phyloP scores from a whole-genome alignment of 2,888 invertebrate species.

The Sphinx pinastri region DNA sequence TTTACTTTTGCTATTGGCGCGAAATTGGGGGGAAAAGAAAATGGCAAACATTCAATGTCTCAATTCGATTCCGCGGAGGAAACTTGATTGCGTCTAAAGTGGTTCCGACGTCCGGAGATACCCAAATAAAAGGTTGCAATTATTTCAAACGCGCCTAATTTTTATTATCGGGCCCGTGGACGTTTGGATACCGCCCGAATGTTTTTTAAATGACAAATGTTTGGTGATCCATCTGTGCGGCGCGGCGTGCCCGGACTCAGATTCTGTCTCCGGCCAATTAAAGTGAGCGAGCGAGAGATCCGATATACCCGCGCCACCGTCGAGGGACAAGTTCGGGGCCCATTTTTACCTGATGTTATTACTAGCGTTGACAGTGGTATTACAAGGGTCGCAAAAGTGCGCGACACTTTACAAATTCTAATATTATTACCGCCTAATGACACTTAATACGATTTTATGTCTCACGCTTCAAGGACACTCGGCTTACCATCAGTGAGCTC shows the following conservation, averaged over 20 bases:
- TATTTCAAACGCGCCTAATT: constrained; percentile 68
- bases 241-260: constrained; percentile 46
- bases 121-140: constrained; percentile 64
- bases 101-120: constrained; percentile 53
- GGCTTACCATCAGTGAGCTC: constrained; percentile 3
- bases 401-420: constrained; percentile 61
- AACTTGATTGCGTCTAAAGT: constrained; percentile 68
- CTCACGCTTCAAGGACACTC: constrained; percentile 1
- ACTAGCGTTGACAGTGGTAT: constrained; percentile 73
- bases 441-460: constrained; percentile 47
- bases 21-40: constrained; percentile 76
- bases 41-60: constrained; percentile 78
- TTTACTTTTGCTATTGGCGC: constrained; percentile 74
- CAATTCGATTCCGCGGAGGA: constrained; percentile 51
- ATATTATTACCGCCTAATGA: constrained; percentile 55
- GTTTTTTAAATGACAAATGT: constrained; percentile 67
- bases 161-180: constrained; percentile 52
- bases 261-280: constrained; percentile 66
- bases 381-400: constrained; percentile 66
- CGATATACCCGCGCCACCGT: constrained; percentile 60
- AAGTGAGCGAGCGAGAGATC: constrained; percentile 67
- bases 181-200: constrained; percentile 58
- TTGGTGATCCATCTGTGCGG: constrained; percentile 62
- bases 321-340: constrained; percentile 66
- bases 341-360: constrained; percentile 81